Evolutionary conservation across 23 tunicate species (phyloP).

Genomic region (Diplosoma virens): DNA sequence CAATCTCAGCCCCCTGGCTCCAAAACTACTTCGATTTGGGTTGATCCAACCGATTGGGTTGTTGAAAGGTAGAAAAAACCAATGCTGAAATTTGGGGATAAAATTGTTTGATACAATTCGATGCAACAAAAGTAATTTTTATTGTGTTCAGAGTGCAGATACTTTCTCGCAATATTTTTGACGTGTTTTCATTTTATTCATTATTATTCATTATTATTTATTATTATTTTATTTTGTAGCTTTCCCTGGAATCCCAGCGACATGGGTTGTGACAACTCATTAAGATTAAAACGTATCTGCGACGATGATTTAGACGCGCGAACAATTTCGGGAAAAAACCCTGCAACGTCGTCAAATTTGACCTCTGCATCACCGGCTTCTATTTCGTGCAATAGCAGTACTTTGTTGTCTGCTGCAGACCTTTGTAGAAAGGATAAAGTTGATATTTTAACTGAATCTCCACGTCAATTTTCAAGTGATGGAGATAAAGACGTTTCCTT

Average conservation of each 20-base stretch:
- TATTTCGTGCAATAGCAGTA: too few relatives aligned
- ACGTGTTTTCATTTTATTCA: neutral
- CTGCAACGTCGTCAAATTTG: neutral
- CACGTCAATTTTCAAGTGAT: too few relatives aligned
- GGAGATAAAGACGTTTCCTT: too few relatives aligned
- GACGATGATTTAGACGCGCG: slow-evolving; percentile 41
- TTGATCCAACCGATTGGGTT: slow-evolving; percentile 77
- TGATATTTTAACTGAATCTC: too few relatives aligned
- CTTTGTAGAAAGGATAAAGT: too few relatives aligned
- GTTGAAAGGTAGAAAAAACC: slow-evolving; percentile 49
- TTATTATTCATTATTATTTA: neutral
- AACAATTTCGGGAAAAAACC: slow-evolving; percentile 34
- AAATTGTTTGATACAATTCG: too few relatives aligned
- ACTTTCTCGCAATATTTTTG: too few relatives aligned
- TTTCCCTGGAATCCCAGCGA: slow-evolving; percentile 89
- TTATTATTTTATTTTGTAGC: slow-evolving; percentile 11
- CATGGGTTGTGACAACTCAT: slow-evolving; percentile 59
- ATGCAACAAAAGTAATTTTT: too few relatives aligned
- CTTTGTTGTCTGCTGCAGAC: too few relatives aligned
- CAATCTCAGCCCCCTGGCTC: slow-evolving; percentile 5
- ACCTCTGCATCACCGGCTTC: neutral
- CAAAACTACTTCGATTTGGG: slow-evolving; percentile 25
- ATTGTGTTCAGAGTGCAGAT: too few relatives aligned
- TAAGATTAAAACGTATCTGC: slow-evolving; percentile 34
- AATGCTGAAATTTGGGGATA: too few relatives aligned